These are phyloP conservation scores for Eupithecia insigniata DNA, from an alignment of 2,888 invertebrate species.

Conservation along the genomic window DNA sequence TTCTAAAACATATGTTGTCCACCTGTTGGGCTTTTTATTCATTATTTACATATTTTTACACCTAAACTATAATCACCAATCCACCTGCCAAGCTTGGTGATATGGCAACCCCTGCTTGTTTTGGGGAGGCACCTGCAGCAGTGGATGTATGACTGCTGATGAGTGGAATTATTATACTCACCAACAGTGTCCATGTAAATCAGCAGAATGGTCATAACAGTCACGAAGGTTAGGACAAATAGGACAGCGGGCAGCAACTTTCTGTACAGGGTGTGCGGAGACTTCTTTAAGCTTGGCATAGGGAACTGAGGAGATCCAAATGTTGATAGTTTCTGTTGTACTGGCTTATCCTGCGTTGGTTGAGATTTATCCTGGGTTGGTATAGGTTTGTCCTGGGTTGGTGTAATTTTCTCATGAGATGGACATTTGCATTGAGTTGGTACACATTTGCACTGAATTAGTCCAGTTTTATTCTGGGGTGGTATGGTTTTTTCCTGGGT, in stretches of 20 bases:
- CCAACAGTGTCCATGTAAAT: slow-evolving; percentile 93
- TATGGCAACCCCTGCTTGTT: not conserved
- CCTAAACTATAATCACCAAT: not conserved
- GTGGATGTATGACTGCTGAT: not conserved
- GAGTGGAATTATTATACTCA: slow-evolving; percentile 62
- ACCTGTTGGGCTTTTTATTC: not conserved
- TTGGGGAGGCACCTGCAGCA: not conserved
- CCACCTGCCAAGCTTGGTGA: not conserved
- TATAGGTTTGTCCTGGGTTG: not conserved
- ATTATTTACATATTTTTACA: not conserved
- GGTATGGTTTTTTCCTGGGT: not conserved
- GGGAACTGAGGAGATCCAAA: slow-evolving; percentile 53
- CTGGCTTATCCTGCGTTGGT: not conserved
- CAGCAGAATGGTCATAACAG: slow-evolving; percentile 90
- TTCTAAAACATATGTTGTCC: not conserved
- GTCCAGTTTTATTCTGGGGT: not conserved
- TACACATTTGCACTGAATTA: slow-evolving; percentile 4
- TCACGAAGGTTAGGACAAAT: slow-evolving; percentile 91
- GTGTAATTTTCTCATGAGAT: not conserved
- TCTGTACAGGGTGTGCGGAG: slow-evolving; percentile 77
- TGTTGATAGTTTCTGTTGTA: not conserved
- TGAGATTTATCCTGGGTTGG: not conserved
- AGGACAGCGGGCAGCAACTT: slow-evolving; percentile 87
- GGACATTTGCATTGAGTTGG: slow-evolving; percentile 1
- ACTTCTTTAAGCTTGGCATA: slow-evolving; percentile 67